These are phyloP conservation scores for Scaptomyza parva DNA, from an alignment of 2,888 invertebrate species.

Conservation along the genomic window DNA sequence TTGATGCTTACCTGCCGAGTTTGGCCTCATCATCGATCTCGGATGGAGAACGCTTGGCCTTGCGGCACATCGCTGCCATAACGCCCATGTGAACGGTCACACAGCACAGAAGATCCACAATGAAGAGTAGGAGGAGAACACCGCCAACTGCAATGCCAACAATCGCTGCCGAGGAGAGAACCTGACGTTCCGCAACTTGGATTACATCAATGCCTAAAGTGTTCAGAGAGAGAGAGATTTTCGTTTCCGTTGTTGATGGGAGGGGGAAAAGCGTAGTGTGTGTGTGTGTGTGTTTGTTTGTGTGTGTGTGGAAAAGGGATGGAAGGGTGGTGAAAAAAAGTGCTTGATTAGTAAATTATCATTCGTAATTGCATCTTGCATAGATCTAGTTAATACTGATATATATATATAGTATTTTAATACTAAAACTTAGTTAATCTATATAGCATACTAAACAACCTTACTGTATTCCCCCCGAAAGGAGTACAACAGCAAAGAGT, in stretches of 20 bases:
- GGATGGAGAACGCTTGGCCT: slow-evolving; percentile 84
- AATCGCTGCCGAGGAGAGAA: slow-evolving; percentile 87
- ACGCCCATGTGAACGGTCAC: slow-evolving; percentile 88
- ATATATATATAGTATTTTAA: slow-evolving; percentile 21
- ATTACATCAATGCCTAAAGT: slow-evolving; percentile 83
- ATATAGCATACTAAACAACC: slow-evolving; percentile 32
- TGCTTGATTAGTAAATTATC: slow-evolving; percentile 66
- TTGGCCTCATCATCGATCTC: slow-evolving; percentile 92
- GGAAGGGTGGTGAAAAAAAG: slow-evolving; percentile 15
- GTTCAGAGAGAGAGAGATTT: slow-evolving; percentile 11
- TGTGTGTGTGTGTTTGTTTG: neutral
- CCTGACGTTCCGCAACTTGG: slow-evolving; percentile 82
- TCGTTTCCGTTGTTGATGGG: neutral
- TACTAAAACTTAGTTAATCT: slow-evolving; percentile 35
- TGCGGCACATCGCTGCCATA: slow-evolving; percentile 89
- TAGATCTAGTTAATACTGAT: slow-evolving; percentile 11
- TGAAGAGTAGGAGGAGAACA: slow-evolving; percentile 91
- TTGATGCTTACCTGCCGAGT: slow-evolving; percentile 90
- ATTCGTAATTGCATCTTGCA: slow-evolving; percentile 46
- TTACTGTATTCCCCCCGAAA: slow-evolving; percentile 26
- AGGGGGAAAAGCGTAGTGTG: no score
- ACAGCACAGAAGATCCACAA: slow-evolving; percentile 94
- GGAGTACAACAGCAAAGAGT: slow-evolving; percentile 19
- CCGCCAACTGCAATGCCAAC: slow-evolving; percentile 94
- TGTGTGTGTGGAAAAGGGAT: neutral